Base-by-base conservation (phyloP, 1,140 invertebrate genomes). In the Glomeris maerens region DNA sequence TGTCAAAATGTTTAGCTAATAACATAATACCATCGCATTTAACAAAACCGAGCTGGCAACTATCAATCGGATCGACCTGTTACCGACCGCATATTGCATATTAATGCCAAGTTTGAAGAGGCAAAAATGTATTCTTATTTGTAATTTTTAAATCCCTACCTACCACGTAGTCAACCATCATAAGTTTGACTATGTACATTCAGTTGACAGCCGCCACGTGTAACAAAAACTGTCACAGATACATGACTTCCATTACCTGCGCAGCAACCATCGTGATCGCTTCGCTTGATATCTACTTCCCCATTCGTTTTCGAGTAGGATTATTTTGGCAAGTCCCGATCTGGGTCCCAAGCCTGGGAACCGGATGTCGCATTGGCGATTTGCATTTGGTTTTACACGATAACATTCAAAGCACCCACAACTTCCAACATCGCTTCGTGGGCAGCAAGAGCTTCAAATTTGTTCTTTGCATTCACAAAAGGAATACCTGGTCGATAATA, bases 141-240 rank as follows among this genome's bases (percentile, higher is more conserved):
- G n/a, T n/a, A n/a, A n/a, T n/a, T n/a, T n/a, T n/a, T n/a, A 14
- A n/a, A 41, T 7, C 26, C 45, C 29, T 58, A 55, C 78, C 72
- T 39, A 99, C 71, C 22, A 96, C 85, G 72, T 98, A 99, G n/a
- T 86, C 76, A 3, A 96, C 88, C 46, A 99, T 97, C 71, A 98
- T 74, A 0, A 95, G 93, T 66, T 98, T 98, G 72, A 97, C 99
- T n/a, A n/a, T n/a, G n/a, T 0, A 98, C 95, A 68, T 99, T 99
- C 3, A 99, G 74, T 69, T 99, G 94, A 72, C 98, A 98, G 69
- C 99, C 95, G 2, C 96, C 96, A 60, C 93, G 95, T 53, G 83
- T 83, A n/a, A 90, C 93, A 39, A 90, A 92, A 31, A 98, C 64
- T 1, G 84, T 85, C 4, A 88, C 81, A 0, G 95, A 92, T 13